phyloP scores from a whole-genome alignment of 2,113 vertebrate genomes.

The Elephantulus edwardii region DNA sequence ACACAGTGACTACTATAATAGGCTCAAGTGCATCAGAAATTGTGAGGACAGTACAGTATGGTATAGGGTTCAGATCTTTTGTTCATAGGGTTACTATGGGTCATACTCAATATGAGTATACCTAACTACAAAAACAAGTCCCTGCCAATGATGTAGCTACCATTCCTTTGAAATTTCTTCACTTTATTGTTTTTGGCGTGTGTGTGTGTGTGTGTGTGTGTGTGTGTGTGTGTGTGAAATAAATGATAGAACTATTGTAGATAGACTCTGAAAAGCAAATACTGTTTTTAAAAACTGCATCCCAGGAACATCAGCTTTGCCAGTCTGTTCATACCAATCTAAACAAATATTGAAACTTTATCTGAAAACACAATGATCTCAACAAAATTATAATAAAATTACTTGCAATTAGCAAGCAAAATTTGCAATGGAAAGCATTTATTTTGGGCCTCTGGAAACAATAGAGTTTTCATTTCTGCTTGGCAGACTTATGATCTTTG shows the following conservation, averaged over 20 bases:
- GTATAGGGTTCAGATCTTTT: too few species aligned
- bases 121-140: constrained; percentile 43
- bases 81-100: too few species aligned
- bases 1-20: too few species aligned
- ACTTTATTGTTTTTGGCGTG: constrained; percentile 62
- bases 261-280: constrained; percentile 57
- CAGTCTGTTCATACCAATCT: constrained; percentile 7
- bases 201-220: too few species aligned
- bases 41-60: too few species aligned
- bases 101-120: too few species aligned
- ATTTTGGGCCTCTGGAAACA: constrained; percentile 50
- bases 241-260: constrained; percentile 46
- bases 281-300: constrained; percentile 46
- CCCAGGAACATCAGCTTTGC: background rate
- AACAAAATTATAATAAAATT: constrained; percentile 66
- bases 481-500: constrained; percentile 48
- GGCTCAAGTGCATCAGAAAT: too few species aligned
- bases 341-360: constrained; percentile 57
- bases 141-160: constrained; percentile 26
- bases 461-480: constrained; percentile 53
- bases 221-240: too few species aligned
- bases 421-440: constrained; percentile 37
- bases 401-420: constrained; percentile 58
- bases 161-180: constrained; percentile 66
- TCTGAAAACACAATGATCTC: constrained; percentile 53